Percentiles rank a stretch among this genome's conserved stretches.
Conservation (phyloP, 1,140 invertebrate species). For the Leguminivora glycinivorella region DNA sequence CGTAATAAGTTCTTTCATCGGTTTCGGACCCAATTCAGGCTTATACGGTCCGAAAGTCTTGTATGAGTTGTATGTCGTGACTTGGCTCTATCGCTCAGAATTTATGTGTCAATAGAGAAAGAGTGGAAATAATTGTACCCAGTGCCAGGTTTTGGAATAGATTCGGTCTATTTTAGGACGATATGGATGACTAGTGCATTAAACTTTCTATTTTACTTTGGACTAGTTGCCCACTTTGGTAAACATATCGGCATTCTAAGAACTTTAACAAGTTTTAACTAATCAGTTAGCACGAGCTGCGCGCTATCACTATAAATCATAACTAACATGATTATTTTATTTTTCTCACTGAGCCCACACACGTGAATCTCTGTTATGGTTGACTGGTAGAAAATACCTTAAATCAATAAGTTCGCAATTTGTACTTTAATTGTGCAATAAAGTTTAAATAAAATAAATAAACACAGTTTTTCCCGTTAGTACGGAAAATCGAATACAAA, state of each 20-base stretch:
- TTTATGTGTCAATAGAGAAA: slow-evolving; percentile 16
- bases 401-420: too few species aligned
- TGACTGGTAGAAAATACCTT: too few species aligned
- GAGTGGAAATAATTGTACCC: slow-evolving; percentile 26
- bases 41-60: not conserved
- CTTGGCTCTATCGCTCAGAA: slow-evolving; percentile 3
- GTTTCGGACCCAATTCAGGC: slow-evolving; percentile 4
- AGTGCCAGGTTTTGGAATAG: slow-evolving; percentile 5
- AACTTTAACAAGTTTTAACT: too few species aligned
- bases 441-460: too few species aligned
- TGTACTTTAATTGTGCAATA: too few species aligned
- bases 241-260: not conserved
- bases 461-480: too few species aligned
- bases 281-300: too few species aligned
- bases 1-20: slow-evolving; percentile 18
- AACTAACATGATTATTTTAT: too few species aligned
- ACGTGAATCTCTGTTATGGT: too few species aligned
- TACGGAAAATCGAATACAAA: too few species aligned
- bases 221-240: slow-evolving; percentile 10
- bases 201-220: slow-evolving; percentile 14
- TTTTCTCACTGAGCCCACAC: too few species aligned
- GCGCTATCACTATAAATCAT: too few species aligned
- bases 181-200: slow-evolving; percentile 26
- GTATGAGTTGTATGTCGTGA: slow-evolving; percentile 25
- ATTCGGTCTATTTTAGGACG: slow-evolving; percentile 14